Evolutionary conservation across 1,140 invertebrate genomes (phyloP).

Genomic region (Melipona quadrifasciata): DNA sequence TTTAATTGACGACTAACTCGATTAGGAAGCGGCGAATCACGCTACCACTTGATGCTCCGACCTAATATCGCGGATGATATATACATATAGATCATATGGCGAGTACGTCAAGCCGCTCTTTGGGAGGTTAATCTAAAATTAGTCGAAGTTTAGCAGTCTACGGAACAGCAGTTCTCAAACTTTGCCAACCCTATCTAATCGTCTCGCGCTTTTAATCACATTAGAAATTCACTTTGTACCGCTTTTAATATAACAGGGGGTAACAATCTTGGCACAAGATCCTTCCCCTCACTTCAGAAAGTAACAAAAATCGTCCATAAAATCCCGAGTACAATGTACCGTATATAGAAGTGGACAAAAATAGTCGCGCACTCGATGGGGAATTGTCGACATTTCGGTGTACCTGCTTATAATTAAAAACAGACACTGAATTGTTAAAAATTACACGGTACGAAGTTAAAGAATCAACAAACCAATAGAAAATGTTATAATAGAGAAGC

Average conservation of each 20-base stretch:
- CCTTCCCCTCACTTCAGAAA: neutral
- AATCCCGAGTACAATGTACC: neutral
- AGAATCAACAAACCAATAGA: no score
- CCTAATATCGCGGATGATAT: neutral
- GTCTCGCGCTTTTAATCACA: neutral
- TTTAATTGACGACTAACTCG: neutral
- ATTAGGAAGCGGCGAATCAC: constrained; percentile 15
- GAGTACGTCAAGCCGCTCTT: neutral
- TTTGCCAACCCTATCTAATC: constrained; percentile 7
- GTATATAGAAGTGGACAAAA: no score
- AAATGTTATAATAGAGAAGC: no score
- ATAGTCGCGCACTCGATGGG: no score
- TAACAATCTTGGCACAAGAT: neutral
- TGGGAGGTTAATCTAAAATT: constrained; percentile 20
- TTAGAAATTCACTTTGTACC: constrained; percentile 15
- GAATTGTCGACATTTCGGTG: no score
- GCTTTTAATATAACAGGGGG: neutral
- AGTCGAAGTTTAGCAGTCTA: constrained; percentile 6
- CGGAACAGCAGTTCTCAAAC: neutral
- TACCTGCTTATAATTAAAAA: no score
- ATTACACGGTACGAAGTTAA: no score
- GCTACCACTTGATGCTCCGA: constrained; percentile 21
- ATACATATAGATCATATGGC: neutral
- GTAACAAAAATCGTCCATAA: neutral
- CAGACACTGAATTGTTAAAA: no score